Evolutionary conservation across 2,113 vertebrate genomes (phyloP).

Genomic region (Shinisaurus crocodilurus): DNA sequence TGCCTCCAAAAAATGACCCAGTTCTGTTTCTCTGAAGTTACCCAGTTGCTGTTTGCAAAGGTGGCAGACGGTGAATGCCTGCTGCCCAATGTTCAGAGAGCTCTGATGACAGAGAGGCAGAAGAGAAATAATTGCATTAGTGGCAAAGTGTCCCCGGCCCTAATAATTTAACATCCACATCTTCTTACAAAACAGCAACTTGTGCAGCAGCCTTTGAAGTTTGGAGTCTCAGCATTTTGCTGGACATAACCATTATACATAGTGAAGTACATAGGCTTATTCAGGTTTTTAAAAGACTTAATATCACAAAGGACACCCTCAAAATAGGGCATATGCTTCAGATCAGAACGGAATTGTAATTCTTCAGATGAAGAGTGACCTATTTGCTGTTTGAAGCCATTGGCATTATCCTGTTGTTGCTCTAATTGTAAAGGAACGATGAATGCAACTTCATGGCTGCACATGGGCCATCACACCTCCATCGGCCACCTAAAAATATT

Average conservation of each 20-base stretch:
- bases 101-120: not conserved
- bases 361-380: rapidly evolving
- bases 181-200: rapidly evolving
- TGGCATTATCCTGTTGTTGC: not conserved
- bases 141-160: not conserved
- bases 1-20: conserved; percentile 29
- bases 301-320: not conserved
- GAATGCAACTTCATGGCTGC: not conserved
- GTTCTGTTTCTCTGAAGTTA: conserved; percentile 53
- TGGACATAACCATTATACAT: not conserved
- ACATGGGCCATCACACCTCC: rapidly evolving
- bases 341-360: rapidly evolving
- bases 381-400: rapidly evolving
- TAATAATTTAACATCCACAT: conserved; percentile 18
- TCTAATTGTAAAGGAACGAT: not conserved
- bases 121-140: conserved; percentile 26
- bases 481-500: rapidly evolving
- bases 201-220: not conserved
- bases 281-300: not conserved
- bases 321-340: not conserved
- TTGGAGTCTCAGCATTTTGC: not conserved
- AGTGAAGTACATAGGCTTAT: not conserved
- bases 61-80: conserved; percentile 31
- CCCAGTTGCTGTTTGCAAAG: not conserved
- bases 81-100: conserved; percentile 18